A percentile compares a stretch with the other conserved stretches of the same genome.
Conservation (phyloP, 2,113 vertebrate genomes). For the Cygnus buccinator region DNA sequence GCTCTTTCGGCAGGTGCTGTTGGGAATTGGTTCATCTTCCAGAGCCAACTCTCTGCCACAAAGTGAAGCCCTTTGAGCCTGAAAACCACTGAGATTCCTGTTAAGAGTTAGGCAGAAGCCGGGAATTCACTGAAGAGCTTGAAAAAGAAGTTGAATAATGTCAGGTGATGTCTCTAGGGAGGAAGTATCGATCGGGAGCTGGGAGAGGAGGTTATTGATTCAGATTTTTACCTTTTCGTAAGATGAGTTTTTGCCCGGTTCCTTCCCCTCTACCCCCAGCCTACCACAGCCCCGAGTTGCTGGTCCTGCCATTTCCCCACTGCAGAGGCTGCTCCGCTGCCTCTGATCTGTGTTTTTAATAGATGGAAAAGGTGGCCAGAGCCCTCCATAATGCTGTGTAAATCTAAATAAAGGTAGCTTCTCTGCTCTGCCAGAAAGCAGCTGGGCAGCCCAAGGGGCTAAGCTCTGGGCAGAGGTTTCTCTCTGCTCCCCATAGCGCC, state of each 20-base stretch:
- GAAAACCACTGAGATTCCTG: neutral
- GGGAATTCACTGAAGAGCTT: neutral
- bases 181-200: neutral
- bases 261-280: neutral
- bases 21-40: neutral
- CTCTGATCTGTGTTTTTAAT: neutral
- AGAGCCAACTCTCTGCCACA: neutral
- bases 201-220: neutral
- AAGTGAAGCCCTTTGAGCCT: neutral
- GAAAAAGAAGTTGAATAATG: neutral
- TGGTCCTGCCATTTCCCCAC: neutral
- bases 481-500: neutral
- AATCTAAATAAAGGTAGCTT: neutral
- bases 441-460: neutral
- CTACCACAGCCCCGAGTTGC: neutral
- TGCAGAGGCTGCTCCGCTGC: neutral
- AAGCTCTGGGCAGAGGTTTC: fast-evolving
- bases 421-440: neutral
- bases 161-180: neutral
- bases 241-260: neutral
- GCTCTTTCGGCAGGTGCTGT: neutral
- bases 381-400: neutral
- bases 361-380: neutral
- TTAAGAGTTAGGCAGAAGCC: neutral
- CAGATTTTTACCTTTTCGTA: neutral